Conservation (phyloP, 1,140 invertebrate genomes). For the Drosophila willistoni region DNA sequence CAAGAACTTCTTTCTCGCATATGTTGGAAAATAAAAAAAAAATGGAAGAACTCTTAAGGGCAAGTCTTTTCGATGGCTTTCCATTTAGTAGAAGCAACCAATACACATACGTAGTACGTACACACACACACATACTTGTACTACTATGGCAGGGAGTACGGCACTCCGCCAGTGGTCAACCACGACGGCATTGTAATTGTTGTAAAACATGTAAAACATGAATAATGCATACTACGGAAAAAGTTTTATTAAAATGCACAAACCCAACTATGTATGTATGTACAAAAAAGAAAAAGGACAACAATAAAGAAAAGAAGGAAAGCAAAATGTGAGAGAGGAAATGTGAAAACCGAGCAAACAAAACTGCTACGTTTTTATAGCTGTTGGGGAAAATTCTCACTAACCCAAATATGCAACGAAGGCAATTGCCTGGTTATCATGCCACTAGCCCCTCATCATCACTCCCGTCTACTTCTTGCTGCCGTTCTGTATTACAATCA, state of each 20-base stretch:
- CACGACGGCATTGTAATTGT: conserved; percentile 56
- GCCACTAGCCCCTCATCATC: not conserved
- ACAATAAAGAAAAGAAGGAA: not conserved
- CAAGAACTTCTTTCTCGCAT: conserved; percentile 60
- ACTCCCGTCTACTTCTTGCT: not conserved
- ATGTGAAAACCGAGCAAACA: conserved; percentile 18
- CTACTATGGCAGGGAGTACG: not conserved
- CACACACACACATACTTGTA: not conserved
- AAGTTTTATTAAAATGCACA: conserved; percentile 73
- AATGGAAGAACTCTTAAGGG: conserved; percentile 53
- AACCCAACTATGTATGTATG: conserved; percentile 24
- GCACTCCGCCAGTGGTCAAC: conserved; percentile 21
- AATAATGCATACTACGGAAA: conserved; percentile 67
- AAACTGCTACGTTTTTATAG: conserved; percentile 39
- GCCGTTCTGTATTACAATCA: not conserved
- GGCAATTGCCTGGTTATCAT: conserved; percentile 25
- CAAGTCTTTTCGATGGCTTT: conserved; percentile 57
- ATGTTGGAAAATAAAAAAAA: conserved; percentile 58
- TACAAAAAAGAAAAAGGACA: conserved; percentile 31
- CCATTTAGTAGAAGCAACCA: conserved; percentile 48
- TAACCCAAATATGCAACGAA: conserved; percentile 39
- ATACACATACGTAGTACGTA: not conserved
- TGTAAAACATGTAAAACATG: conserved; percentile 56
- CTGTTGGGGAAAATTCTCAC: conserved; percentile 23
- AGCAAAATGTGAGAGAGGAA: conserved; percentile 13